A percentile compares a stretch with the other conserved stretches of the same genome.
Conservation (phyloP, 2,797 vertebrate genomes). For the Halcyon chelicuti region DNA sequence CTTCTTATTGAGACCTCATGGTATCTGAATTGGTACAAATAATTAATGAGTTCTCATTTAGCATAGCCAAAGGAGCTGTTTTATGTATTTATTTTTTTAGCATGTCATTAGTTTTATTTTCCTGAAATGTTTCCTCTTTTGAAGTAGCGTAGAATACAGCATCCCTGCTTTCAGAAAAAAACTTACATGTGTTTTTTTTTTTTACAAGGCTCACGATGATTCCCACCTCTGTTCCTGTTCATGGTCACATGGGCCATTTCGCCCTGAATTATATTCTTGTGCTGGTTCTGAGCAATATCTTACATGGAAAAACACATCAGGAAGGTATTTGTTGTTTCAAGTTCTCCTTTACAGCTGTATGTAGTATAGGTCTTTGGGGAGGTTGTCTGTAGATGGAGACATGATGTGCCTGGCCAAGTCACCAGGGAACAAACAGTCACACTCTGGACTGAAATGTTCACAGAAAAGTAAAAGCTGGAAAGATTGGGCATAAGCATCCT, state of each 20-base stretch:
- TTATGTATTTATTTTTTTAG: neutral
- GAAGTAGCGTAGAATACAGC: neutral
- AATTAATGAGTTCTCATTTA: neutral
- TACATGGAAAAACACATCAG: neutral
- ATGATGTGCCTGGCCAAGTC: neutral
- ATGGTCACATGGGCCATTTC: neutral
- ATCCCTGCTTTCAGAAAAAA: neutral
- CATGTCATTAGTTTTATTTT: neutral
- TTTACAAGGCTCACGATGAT: neutral
- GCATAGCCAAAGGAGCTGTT: neutral
- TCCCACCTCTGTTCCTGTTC: neutral
- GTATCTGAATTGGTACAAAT: neutral
- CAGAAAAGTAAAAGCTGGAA: neutral
- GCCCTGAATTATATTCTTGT: neutral
- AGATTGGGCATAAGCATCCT: neutral
- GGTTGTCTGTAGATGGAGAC: neutral
- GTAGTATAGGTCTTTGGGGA: neutral
- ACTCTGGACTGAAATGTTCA: neutral
- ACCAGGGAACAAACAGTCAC: neutral
- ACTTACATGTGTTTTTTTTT: neutral
- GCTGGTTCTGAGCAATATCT: neutral
- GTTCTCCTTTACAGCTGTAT: neutral
- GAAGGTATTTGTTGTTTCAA: neutral
- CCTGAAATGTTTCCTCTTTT: neutral
- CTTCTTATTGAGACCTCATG: neutral